Base-by-base conservation (phyloP, 2,113 vertebrate genomes). In the Gobius niger region DNA sequence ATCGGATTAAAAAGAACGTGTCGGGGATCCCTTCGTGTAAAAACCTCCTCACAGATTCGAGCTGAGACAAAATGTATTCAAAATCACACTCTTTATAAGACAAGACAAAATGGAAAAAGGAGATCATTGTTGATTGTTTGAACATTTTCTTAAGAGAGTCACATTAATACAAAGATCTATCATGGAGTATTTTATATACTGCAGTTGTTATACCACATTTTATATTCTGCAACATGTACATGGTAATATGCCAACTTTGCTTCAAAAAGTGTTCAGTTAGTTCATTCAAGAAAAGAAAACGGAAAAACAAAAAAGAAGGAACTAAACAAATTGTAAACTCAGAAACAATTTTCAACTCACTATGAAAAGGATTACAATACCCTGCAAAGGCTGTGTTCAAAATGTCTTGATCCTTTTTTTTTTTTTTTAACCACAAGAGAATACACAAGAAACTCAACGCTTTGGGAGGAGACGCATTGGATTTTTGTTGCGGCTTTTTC, bases 91-190 rank as follows among this genome's bases (percentile, higher is more conserved):
- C 81, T 91, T 91, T 90, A 90, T 88, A 85, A 88, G 83, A 90
- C 87, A 90, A 80, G 85, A 88, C 86, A 90, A 88, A 91, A 86
- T 89, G 88, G 82, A 88, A 90, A 91, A 88, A 79, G 78, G 88
- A 83, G 44, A 11, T 54, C 52, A 19, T 19, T 90, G 78, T 57
- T 83, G 84, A 87, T 86, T 89, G 86, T 88, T 91, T 90, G 68
- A 88, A 89, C 82, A 89, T 91, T 90, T 89, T 90, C 82, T 88
- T 90, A 90, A 89, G 89, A 88, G 87, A 89, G 81, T 88, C 85
- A 90, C 87, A 89, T 88, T 87, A 88, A 91, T 90, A 89, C 82
- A 89, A 89, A 88, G 85, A 84, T 86, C 86, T 86, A 90, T 89
- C 80, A 90, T 87, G 85, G 87, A 89, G 87, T 88, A 88, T 85